These are phyloP conservation scores for Microhierax caerulescens DNA, from an alignment of 2,797 vertebrate genomes.

Conservation along the genomic window DNA sequence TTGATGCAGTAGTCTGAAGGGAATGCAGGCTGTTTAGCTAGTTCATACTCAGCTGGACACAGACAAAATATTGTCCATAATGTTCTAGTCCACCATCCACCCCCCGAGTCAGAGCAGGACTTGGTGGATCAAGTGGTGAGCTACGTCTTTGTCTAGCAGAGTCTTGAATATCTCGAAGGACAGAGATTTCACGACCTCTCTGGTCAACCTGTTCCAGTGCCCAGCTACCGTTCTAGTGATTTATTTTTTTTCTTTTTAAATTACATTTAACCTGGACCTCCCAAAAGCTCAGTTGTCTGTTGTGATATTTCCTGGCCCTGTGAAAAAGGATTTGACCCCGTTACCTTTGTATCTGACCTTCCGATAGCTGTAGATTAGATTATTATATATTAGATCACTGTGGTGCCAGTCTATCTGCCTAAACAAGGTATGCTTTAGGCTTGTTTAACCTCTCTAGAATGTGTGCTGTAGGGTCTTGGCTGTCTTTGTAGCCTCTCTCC, in stretches of 20 bases:
- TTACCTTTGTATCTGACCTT: not conserved
- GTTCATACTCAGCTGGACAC: not conserved
- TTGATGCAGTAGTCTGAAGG: not conserved
- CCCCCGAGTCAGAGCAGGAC: not conserved
- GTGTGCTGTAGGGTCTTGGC: not conserved
- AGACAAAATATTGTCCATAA: not conserved
- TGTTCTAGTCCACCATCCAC: not conserved
- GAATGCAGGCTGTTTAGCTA: not conserved
- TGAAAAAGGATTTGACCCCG: not conserved
- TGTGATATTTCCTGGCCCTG: not conserved
- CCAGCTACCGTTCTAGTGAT: not conserved
- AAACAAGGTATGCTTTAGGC: not conserved
- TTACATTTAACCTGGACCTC: not conserved
- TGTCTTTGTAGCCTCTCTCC: not conserved
- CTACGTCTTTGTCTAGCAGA: not conserved
- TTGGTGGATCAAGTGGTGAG: not conserved
- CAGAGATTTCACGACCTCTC: not conserved
- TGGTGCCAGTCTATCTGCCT: not conserved
- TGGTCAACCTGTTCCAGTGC: not conserved
- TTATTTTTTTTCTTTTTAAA: not conserved
- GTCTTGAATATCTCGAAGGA: not conserved
- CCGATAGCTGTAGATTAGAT: not conserved
- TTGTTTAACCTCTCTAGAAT: not conserved
- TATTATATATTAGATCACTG: not conserved
- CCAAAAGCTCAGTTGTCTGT: not conserved